Base-by-base conservation (phyloP, 2,113 vertebrate genomes). In the Gallinago undulata region DNA sequence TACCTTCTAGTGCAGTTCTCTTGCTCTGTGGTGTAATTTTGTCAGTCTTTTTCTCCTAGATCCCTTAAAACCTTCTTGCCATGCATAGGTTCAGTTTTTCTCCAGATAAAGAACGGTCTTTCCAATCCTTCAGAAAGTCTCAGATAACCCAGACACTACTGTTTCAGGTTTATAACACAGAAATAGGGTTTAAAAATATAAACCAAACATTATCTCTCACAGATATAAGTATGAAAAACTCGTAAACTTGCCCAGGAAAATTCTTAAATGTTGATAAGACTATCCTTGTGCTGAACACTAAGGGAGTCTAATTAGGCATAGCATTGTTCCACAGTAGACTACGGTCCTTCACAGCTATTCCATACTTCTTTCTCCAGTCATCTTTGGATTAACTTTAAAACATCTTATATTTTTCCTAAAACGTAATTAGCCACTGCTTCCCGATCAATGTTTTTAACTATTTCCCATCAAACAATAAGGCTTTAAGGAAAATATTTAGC, bases 401-500 rank as follows among this genome's bases (percentile, higher is more conserved):
- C 2, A 57, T 1, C 6, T 51, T 53, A 48, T 0, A 16, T 70
- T 55, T 72, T 89, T 47, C 15, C 18, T 3, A 25, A 48, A 70
- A 62, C 17, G 1, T 53, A 73, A 15, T 59, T 51, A 62, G 2
- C 9, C 33, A 27, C 5, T 53, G 2, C 18, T 79, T 1, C 15
- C 8, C 37, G 12, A 45, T 50, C 11, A 53, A 37, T 50, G 7
- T 45, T 67, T 91, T 83, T 50, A 76, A 19, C 17, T 79, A 30
- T 80, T 90, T 85, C 19, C 5, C 11, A 41, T 57, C 37, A 91
- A 81, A 37, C 6, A 73, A 5, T 45, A 80, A 73, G 3, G 2
- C 8, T 85, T 89, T 50, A 77, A 57, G 53, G 56, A 93, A 96
- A 96, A 69, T 88, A 88, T 53, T 72, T 66, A 55, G 8, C n/a